Base-by-base conservation (phyloP, 2,113 vertebrate genomes). In the Nymphicus hollandicus region DNA sequence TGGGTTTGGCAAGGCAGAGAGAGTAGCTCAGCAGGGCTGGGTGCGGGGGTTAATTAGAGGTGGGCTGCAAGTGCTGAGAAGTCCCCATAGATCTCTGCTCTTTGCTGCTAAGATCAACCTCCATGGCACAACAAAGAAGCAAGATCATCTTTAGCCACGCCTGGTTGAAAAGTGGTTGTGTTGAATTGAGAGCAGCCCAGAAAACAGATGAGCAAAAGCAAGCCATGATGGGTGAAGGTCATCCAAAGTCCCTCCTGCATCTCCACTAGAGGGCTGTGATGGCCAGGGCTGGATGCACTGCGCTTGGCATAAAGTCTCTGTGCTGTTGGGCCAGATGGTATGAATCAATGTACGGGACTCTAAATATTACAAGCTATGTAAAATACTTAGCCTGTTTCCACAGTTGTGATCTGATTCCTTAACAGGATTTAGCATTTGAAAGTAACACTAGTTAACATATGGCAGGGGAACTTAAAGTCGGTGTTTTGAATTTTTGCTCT, bases 341-440 rank as follows among this genome's bases (percentile, higher is more conserved):
- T 9, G 12, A 53, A 64, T 50, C 60, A 10, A 6, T 23, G n/a
- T 1, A 3, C 68, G 49, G 41, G 66, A 37, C 70, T 50, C 46
- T 80, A 43, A 50, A 27, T 79, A 11, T 47, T 71, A 20, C 4
- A 39, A 88, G 60, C 80, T 68, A 79, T 13, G 37, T 68, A 84
- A 68, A 76, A 69, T 33, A 64, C 60, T 2, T 5, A 84, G 81
- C 44, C 47, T 64, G 17, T 71, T 89, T 71, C 24, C 52, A 78
- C 80, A 81, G 44, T 65, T 86, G 31, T 18, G 11, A 79, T 86
- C 82, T n/a, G 61, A 81, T 81, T 84, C 72, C 27, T 58, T 84
- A 68, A 65, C 61, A 39, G 69, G 72, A 71, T 60, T 83, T 91
- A 92, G 69, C 69, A 84, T 86, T 93, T 88, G n/a, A 43, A 78